Evolutionary conservation across 2,888 invertebrate genomes (phyloP).

Genomic region (Gnatocerus cornutus): DNA sequence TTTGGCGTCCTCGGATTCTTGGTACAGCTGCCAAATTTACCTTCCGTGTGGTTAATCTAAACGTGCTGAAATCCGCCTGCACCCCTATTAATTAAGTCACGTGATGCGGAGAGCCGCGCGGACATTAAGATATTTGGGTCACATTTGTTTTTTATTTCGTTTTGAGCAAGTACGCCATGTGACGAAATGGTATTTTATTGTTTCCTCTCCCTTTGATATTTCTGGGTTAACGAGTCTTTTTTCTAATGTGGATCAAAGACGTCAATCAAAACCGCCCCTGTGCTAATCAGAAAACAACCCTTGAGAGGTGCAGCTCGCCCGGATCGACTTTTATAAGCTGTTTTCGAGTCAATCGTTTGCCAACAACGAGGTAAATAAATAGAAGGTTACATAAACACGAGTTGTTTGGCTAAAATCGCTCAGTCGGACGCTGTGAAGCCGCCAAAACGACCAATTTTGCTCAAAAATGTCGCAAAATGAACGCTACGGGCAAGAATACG

Average conservation of each 20-base stretch:
- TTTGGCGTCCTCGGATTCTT: not conserved
- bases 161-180: not conserved
- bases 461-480: slow-evolving; percentile 57
- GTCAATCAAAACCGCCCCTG: slow-evolving; percentile 2
- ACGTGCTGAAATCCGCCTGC: too few species aligned
- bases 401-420: slow-evolving; percentile 56
- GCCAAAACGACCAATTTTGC: slow-evolving; percentile 16
- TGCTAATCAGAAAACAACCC: slow-evolving; percentile 4
- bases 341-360: slow-evolving; percentile 56
- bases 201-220: slow-evolving; percentile 5
- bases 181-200: slow-evolving; percentile 6
- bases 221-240: slow-evolving; percentile 1
- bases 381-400: slow-evolving; percentile 62
- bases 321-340: slow-evolving; percentile 34
- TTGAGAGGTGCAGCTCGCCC: not conserved
- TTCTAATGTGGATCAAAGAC: not conserved
- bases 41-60: slow-evolving; percentile 1
- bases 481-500: slow-evolving; percentile 81
- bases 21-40: not conserved
- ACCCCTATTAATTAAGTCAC: slow-evolving; percentile 12
- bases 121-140: slow-evolving; percentile 33
- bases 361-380: slow-evolving; percentile 60
- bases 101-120: slow-evolving; percentile 19
- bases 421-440: slow-evolving; percentile 44
- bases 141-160: slow-evolving; percentile 17